These are phyloP conservation scores for Mylabris sibirica DNA, from an alignment of 2,888 invertebrate genomes.

Conservation along the genomic window DNA sequence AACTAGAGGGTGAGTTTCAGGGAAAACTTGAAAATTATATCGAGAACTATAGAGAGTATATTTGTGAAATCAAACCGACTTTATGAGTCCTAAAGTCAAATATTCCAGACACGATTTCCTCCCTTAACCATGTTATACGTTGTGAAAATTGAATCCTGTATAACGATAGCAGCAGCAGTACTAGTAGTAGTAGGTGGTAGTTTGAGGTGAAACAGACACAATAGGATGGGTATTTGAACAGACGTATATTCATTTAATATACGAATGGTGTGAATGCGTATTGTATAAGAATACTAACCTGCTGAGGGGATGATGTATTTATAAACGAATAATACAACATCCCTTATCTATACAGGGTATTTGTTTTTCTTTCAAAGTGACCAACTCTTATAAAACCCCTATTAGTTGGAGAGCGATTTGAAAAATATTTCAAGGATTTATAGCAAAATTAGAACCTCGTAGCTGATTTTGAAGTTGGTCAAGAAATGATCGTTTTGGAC, in stretches of 20 bases:
- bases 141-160: slow-evolving; percentile 59
- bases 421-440: no score
- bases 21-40: slow-evolving; percentile 36
- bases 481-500: no score
- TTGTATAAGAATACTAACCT: slow-evolving; percentile 46
- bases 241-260: slow-evolving; percentile 39
- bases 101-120: slow-evolving; percentile 59
- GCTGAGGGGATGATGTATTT: slow-evolving; percentile 32
- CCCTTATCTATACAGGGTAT: no score
- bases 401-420: no score
- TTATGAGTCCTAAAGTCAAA: slow-evolving; percentile 56
- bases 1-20: slow-evolving; percentile 13
- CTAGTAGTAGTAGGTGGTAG: slow-evolving; percentile 25
- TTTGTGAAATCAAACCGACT: slow-evolving; percentile 50
- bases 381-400: no score
- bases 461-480: no score
- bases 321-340: neutral
- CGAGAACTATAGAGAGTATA: slow-evolving; percentile 28
- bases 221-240: neutral
- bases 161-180: slow-evolving; percentile 48
- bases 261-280: slow-evolving; percentile 37
- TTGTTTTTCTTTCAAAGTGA: no score
- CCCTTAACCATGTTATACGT: slow-evolving; percentile 59
- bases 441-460: no score
- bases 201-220: no score